Base-by-base conservation (phyloP, 1,140 invertebrate genomes). In the Arion vulgaris region DNA sequence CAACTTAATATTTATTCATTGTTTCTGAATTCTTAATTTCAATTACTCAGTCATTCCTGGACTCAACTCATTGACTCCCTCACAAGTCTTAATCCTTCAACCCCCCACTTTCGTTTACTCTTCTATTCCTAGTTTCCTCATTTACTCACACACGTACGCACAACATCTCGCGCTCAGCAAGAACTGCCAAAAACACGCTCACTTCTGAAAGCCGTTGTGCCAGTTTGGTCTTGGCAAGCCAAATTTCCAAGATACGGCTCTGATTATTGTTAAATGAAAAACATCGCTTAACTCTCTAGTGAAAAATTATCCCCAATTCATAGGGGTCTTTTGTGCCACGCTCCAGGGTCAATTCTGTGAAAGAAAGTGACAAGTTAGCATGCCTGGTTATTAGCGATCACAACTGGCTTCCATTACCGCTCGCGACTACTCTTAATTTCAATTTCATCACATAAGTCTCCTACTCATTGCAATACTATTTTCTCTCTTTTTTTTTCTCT, bases 271-370 rank as follows among this genome's bases (percentile, higher is more conserved):
- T 28, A 66, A 66, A 66, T 66, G 62, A 66, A 66, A 32, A 66
- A 66, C 62, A 66, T 32, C 62, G 62, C 28, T 66, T 66, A 66
- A 32, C 62, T 66, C 62, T 66, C 62, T 4, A 34, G 62, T 28
- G 28, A 66, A 32, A 66, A 66, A 66, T 66, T 66, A 66, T 66
- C 62, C 62, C 62, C n/a, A 2, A 66, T 66, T 66, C 62, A 66
- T 66, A 32, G 28, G 62, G 62, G 62, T 32, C 62, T 28, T 66
- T 66, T 66, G 62, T 66, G 62, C n/a, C 4, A 66, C n/a, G n/a
- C 62, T 66, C 28, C 62, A 28, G 28, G 28, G 62, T 28, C 62
- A 66, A 66, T 32, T 66, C 28, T 17, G 62, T 11, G 62, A 66
- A 66, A 66, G 28, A 66, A 66, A 66, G 62, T 66, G 62, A 66